A percentile compares a stretch with the other conserved stretches of the same genome.
phyloP scores from a whole-genome alignment of 37 sponge, comb jelly and placozoan species.

The Agelas oroides region DNA sequence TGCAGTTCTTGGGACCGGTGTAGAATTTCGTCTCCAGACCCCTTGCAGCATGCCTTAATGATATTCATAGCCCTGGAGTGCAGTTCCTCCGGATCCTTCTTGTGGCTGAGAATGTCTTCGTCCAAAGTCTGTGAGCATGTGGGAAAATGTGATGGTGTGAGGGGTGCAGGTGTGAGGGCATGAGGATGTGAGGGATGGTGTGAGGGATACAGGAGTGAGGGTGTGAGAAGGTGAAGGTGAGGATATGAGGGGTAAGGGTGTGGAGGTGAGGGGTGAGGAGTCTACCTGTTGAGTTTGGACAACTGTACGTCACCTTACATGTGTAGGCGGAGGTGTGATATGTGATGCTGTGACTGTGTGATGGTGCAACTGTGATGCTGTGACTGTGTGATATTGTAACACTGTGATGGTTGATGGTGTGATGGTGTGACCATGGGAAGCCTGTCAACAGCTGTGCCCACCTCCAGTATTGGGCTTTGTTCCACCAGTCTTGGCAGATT shows the following conservation, averaged over 20 bases:
- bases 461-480: constrained; percentile 58
- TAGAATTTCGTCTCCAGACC: constrained; percentile 9
- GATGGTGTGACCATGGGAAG: no score
- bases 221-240: no score
- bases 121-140: constrained; percentile 14
- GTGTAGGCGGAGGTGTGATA: no score
- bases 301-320: no score
- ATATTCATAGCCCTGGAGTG: constrained; percentile 12
- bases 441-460: not conserved
- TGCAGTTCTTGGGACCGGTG: not conserved
- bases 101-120: constrained; percentile 25
- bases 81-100: constrained; percentile 10
- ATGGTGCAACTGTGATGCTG: not conserved
- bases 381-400: no score
- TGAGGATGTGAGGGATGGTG: not conserved
- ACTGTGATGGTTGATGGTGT: no score
- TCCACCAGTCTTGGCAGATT: constrained; percentile 48
- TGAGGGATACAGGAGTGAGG: no score
- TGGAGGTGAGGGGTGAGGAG: no score
- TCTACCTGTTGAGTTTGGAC: no score
- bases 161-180: not conserved
- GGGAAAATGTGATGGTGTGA: no score
- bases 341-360: not conserved
- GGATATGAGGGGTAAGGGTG: no score
- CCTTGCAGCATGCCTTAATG: constrained; percentile 1